Base-by-base conservation (phyloP, 2,113 vertebrate genomes). In the Strix uralensis region DNA sequence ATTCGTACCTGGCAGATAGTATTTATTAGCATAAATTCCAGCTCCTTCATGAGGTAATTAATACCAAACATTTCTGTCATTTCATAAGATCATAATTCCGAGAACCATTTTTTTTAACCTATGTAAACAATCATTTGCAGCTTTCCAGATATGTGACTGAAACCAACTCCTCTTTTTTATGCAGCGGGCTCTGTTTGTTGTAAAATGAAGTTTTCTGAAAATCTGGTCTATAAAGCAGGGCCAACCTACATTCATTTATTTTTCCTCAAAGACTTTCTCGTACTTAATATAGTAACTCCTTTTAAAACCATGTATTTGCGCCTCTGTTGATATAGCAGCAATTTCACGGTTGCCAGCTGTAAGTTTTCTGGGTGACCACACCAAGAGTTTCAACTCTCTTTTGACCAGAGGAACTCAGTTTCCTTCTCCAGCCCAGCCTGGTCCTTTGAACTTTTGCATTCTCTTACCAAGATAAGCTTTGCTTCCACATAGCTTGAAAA, bases 21-120 rank as follows among this genome's bases (percentile, higher is more conserved):
- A 62, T 75, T 94, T 87, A 91, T 95, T 92, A 95, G 71, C 84
- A 92, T 91, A 91, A 95, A 95, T 96, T 88, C 47, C 78, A 81
- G 42, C n/a, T 87, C n/a, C 84, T 94, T 89, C 55, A 13, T 88
- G 44, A 71, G 34, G n/a, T 73, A 73, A 92, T 95, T 95, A 91
- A 94, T 82, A 95, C 59, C 94, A 94, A 89, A 85, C 5, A 49
- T 71, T 95, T 75, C 58, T 94, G 59, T 77, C 55, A 66, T 70
- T 89, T 91, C 52, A 19, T 69, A 89, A 75, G 69, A 81, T 94
- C 73, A 17, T 87, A 77, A 83, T 94, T 86, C 49, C 70, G 46
- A 92, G 34, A 85, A 62, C 3, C 4, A 54, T 22, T 75, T 94
- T 94, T 93, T 92, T 94, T 73, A 81, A 91, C 27, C 34, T 22